A percentile compares a stretch with the other conserved stretches of the same genome.
Conservation (phyloP, 1,140 invertebrate species). For the Eupristina koningsbergeri region DNA sequence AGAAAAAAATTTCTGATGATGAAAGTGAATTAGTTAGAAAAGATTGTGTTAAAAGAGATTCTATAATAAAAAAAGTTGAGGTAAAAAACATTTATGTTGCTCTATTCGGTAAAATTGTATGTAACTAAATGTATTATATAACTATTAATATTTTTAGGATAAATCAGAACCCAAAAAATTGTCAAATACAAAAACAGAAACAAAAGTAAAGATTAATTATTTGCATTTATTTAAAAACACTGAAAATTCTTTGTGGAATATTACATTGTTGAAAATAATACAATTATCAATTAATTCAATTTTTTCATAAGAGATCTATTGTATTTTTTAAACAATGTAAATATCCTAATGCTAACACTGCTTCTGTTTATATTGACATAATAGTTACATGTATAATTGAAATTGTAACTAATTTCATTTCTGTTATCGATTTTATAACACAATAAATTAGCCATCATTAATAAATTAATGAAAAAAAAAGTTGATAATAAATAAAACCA, state of each 20-base stretch:
- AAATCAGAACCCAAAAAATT: conserved; percentile 3
- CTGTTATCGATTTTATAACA: not conserved
- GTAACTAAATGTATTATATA: not conserved
- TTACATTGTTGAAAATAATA: conserved; percentile 17
- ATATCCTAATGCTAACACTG: not conserved
- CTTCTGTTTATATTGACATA: not conserved
- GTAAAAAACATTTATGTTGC: conserved; percentile 7
- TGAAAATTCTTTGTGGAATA: not conserved
- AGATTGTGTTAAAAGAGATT: conserved; percentile 34
- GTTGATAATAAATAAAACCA: not conserved
- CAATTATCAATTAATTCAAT: not conserved
- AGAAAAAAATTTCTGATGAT: not conserved
- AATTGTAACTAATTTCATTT: not conserved
- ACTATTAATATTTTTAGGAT: conserved; percentile 10
- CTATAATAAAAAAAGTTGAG: conserved; percentile 29
- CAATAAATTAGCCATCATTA: not conserved
- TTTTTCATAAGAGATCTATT: no score
- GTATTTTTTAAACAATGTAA: not conserved
- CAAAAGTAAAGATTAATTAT: conserved; percentile 18
- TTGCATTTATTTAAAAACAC: not conserved
- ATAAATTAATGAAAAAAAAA: not conserved
- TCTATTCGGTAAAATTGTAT: not conserved
- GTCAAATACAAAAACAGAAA: not conserved
- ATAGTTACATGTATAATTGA: not conserved
- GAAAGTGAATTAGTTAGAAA: conserved; percentile 11